Conservation (phyloP, 2,888 invertebrate genomes). For the Phengaris alcon region DNA sequence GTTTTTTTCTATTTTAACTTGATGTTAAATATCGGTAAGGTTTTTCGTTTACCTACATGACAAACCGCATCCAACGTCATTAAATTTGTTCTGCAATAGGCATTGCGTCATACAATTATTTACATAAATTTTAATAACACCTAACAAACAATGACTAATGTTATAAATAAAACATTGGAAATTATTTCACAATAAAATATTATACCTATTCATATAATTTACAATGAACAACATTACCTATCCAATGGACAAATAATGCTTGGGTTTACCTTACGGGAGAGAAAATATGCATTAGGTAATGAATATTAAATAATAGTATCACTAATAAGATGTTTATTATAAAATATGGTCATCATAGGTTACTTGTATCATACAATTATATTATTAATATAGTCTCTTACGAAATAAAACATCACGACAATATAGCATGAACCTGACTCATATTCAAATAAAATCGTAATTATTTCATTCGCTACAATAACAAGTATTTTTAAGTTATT, state of each 20-base stretch:
- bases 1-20: background rate
- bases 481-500: slow-evolving; percentile 20
- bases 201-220: no score
- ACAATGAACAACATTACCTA: no score
- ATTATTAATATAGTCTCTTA: background rate
- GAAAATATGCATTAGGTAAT: no score
- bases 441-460: slow-evolving; percentile 24
- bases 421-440: slow-evolving; percentile 8
- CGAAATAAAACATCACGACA: slow-evolving; percentile 32
- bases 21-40: background rate
- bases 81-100: background rate
- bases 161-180: background rate
- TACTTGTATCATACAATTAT: background rate
- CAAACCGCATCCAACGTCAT: background rate
- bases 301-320: no score
- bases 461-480: slow-evolving; percentile 6
- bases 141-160: background rate
- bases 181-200: slow-evolving; percentile 5
- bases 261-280: no score
- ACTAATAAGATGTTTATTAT: no score
- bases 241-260: no score
- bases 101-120: background rate
- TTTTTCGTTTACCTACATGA: background rate
- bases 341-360: background rate
- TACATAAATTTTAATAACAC: background rate